phyloP scores from a whole-genome alignment of 2,888 invertebrate genomes.

The Chrysopilus asiliformis region DNA sequence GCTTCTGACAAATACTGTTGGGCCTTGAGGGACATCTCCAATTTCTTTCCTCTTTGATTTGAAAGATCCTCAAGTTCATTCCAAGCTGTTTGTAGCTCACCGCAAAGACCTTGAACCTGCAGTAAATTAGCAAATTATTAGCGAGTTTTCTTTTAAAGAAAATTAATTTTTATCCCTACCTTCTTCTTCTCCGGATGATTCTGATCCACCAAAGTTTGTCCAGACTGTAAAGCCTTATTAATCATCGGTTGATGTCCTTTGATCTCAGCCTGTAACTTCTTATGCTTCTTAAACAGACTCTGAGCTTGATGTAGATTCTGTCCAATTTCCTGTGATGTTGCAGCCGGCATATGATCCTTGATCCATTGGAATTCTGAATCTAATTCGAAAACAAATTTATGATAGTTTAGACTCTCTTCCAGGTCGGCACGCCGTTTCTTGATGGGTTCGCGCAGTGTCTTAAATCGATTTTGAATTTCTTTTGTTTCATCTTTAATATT shows the following conservation, averaged over 20 bases:
- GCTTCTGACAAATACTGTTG: constrained; percentile 89
- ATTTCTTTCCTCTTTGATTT: constrained; percentile 54
- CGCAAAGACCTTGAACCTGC: constrained; percentile 62
- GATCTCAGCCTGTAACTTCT: constrained; percentile 83
- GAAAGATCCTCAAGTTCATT: constrained; percentile 55
- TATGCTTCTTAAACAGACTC: constrained; percentile 83
- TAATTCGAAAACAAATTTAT: constrained; percentile 88
- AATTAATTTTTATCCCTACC: constrained; percentile 34
- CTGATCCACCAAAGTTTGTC: constrained; percentile 56
- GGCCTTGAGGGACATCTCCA: constrained; percentile 75
- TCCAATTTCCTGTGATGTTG: constrained; percentile 60
- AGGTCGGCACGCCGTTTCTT: constrained; percentile 57
- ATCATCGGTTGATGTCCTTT: constrained; percentile 74
- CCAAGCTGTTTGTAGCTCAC: constrained; percentile 60
- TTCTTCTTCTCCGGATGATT: constrained; percentile 68
- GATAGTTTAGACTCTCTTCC: constrained; percentile 65
- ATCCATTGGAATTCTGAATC: constrained; percentile 93
- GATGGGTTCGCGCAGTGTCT: constrained; percentile 59
- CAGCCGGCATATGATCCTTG: constrained; percentile 72
- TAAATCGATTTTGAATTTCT: constrained; percentile 55
- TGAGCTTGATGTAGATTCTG: constrained; percentile 86
- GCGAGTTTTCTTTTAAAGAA: background rate
- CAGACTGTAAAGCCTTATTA: constrained; percentile 68
- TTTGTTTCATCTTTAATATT: constrained; percentile 69
- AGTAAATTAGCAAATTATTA: background rate